Percentiles rank a stretch among this genome's conserved stretches.
Conservation (phyloP, 2,113 vertebrate species). For the Peromyscus polionotus region DNA sequence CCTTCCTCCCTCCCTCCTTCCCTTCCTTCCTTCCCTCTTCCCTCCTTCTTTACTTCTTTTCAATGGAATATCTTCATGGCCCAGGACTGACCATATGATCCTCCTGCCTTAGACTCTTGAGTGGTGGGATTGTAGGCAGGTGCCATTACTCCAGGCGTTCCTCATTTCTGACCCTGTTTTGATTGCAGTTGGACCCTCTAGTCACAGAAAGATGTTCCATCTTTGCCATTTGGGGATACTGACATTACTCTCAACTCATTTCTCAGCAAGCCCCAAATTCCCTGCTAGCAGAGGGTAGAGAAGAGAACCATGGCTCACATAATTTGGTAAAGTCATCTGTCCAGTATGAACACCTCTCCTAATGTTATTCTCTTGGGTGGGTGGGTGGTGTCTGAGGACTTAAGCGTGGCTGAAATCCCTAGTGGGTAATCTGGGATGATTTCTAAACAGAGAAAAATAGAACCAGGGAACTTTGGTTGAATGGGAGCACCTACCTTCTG, state of each 20-base stretch:
- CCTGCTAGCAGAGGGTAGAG: not conserved
- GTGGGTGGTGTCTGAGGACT: not conserved
- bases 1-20: not conserved
- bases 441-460: conserved; percentile 44
- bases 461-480: not conserved
- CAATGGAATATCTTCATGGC: not conserved
- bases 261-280: not conserved
- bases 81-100: not conserved
- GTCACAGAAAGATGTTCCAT: not conserved
- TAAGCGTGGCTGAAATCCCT: not conserved
- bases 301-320: not conserved
- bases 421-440: not conserved
- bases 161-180: not conserved
- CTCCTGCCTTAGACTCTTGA: not conserved
- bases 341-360: not conserved
- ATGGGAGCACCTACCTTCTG: conserved; percentile 1
- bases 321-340: conserved; percentile 15
- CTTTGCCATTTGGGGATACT: not conserved
- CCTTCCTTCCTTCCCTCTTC: too few relatives aligned
- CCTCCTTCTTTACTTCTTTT: not conserved
- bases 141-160: not conserved
- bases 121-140: not conserved
- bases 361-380: conserved; percentile 22
- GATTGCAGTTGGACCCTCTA: not conserved
- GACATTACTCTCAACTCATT: conserved; percentile 28